Evolutionary conservation across 2,797 vertebrate genomes (phyloP), one percentile per base, ranked within the genome.

Genomic region (Takifugu ocellatus): DNA sequence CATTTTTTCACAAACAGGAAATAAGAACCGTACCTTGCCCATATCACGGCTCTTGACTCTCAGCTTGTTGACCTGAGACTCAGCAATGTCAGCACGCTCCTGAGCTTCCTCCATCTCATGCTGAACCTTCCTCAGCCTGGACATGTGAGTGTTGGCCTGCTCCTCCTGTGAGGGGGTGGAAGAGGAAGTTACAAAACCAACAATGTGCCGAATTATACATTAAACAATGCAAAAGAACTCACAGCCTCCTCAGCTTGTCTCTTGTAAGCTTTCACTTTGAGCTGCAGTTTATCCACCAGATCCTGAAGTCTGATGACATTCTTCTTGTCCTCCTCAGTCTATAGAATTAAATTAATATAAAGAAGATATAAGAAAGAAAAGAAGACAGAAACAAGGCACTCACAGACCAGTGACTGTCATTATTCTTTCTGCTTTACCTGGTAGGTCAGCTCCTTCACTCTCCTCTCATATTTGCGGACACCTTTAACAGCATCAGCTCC

Each of bases 281-380:
- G 51, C 31, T 52, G 51, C 31, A 52, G 86, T 67, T 95, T 96
- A 83, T 95, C 92, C 16, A 95, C 94, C 55, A 96, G 85, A 63
- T 94, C 94, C 66, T 95, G 94, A 57, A 95, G 93, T 68, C 93
- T 92, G 42, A 69, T 72, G 1, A 93, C 56, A 66, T 96, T 96
- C 86, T 95, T 96, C 70, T 91, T 88, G 76, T 97, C 94, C 82
- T 97, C 95, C 59, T 97, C 95, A 66, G 86, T 86, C 88, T 90
- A 5, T 2, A 48, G 1, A 14, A 3, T 29, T 29, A 1, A 29
- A 29, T 5, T 7, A 29, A 29, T 29, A 39, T 12, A 14, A 39
- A 39, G 36, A 39, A 39, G 1, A 43, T 16, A 43, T 9, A 4
- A 43, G 42, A 12, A 12, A 16, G 1, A 43, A 43, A 43, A 43